Base-by-base conservation (phyloP, 1,140 invertebrate genomes). In the Aphelenchoides avenae region DNA sequence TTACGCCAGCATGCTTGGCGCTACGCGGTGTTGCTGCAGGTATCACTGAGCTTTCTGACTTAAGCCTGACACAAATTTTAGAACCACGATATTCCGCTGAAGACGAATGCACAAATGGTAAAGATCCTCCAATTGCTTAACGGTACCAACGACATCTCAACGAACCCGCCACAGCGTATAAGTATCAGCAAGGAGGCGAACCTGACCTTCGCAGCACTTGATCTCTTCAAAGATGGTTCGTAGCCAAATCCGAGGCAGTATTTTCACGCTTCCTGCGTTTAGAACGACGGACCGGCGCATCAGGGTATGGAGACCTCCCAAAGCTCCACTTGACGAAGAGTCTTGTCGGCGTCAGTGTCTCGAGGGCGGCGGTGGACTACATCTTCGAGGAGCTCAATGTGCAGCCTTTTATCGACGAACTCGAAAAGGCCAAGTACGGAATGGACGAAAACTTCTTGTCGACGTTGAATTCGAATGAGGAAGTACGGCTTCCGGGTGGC, bases 41-140 rank as follows among this genome's bases (percentile, higher is more conserved):
- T 56, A 46, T 24, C 9, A 20, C 15, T 46, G 1, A 26, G 7
- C 7, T 41, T 4, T 18, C n/a, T 26, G 50, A 9, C 31, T 48
- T 9, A 6, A 6, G 20, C 11, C 48, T 52, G 27, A 48, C 11
- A 13, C 2, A 29, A 55, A 13, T 57, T 55, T 57, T 26, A 57
- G 53, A 57, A 57, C 42, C 52, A 57, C 11, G 55, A 57, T 57
- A 30, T 55, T 18, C 27, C 52, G 22, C 27, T 59, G 26, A 57
- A 58, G 30, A 57, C 55, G 30, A 57, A 57, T 27, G 18, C 20
- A 27, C 40, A 53, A 47, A 27, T 46, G 18, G 51, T 53, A 18
- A 24, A 53, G 26, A 57, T 57, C 26, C 37, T 57, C 27, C 18
- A 37, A 33, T n/a, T 24, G 27, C 36, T 60, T 30, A 18, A 56